Conservation (phyloP, 2,888 invertebrate species). For the Sinelater perroti region DNA sequence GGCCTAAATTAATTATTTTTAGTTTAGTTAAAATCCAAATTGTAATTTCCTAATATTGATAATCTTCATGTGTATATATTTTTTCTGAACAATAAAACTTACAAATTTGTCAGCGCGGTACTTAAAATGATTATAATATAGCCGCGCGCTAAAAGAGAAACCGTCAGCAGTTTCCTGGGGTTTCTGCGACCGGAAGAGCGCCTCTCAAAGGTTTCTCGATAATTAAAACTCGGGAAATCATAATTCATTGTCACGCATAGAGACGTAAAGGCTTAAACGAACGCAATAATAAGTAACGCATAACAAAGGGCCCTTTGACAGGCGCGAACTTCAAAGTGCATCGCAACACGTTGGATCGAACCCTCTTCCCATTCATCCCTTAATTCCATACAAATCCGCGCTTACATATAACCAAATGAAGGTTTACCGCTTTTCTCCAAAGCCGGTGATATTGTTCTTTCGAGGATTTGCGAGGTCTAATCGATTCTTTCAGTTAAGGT, state of each 20-base stretch:
- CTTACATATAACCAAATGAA: constrained; percentile 57
- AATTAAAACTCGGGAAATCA: constrained; percentile 61
- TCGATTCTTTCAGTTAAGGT: constrained; percentile 15
- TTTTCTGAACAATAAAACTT: neutral
- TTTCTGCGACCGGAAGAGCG: constrained; percentile 23
- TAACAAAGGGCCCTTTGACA: constrained; percentile 61
- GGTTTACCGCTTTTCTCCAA: constrained; percentile 57
- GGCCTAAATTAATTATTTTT: too few species aligned
- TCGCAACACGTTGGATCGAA: constrained; percentile 55
- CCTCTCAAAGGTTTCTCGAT: constrained; percentile 57
- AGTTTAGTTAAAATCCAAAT: too few species aligned
- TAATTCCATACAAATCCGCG: constrained; percentile 59
- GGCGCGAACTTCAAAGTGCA: constrained; percentile 60
- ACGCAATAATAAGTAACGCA: constrained; percentile 62
- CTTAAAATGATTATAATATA: too few species aligned
- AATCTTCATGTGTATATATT: neutral
- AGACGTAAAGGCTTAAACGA: constrained; percentile 58
- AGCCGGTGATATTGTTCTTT: constrained; percentile 56
- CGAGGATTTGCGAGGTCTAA: constrained; percentile 50
- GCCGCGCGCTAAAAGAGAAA: too few species aligned
- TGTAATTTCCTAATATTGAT: too few species aligned
- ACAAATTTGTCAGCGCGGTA: too few species aligned
- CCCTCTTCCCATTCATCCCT: constrained; percentile 58
- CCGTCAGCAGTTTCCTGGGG: neutral
- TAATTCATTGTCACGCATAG: constrained; percentile 59